Evolutionary conservation across 2,113 vertebrate species (phyloP).

Genomic region (Lophura nycthemera): DNA sequence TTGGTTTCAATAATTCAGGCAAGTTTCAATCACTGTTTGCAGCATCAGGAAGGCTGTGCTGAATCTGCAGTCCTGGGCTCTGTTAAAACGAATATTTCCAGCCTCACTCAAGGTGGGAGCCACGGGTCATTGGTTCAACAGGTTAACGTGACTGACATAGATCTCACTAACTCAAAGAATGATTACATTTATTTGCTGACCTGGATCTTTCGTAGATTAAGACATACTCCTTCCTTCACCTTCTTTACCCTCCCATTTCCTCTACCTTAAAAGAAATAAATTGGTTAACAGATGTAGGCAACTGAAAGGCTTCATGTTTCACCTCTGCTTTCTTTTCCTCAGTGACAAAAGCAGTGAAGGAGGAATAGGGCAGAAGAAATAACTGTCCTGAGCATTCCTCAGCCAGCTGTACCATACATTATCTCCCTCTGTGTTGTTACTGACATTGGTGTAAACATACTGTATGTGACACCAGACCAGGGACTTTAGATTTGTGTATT

Average conservation of each 20-base stretch:
- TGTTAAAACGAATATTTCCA: constrained; percentile 14
- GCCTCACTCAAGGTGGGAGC: neutral
- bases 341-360: neutral
- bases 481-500: neutral
- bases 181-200: constrained; percentile 54
- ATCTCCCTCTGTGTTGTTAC: neutral
- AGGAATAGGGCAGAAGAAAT: neutral
- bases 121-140: neutral
- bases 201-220: constrained; percentile 19
- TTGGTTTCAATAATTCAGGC: neutral
- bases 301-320: constrained; percentile 28
- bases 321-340: constrained; percentile 21
- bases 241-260: constrained; percentile 45
- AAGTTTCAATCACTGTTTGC: neutral
- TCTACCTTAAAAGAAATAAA: constrained; percentile 30
- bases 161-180: neutral
- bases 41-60: neutral
- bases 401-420: neutral
- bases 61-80: neutral
- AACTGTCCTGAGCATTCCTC: neutral
- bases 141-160: constrained; percentile 30
- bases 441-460: neutral
- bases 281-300: constrained; percentile 34
- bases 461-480: neutral
- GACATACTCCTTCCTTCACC: constrained; percentile 31